phyloP scores from a whole-genome alignment of 1,140 invertebrate genomes.

The Hormaphis cornu region DNA sequence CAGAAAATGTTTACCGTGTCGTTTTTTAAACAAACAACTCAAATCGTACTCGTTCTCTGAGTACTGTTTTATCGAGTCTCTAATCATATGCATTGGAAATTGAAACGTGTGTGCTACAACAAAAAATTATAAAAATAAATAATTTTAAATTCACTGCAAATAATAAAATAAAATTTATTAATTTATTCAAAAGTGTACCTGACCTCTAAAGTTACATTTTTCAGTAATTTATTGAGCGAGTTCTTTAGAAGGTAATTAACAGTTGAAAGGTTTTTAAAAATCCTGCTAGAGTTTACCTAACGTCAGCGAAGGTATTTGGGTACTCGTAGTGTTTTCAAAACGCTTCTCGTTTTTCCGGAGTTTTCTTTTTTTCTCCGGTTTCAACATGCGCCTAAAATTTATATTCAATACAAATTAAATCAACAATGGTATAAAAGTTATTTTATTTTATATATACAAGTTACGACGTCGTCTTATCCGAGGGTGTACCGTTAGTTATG shows the following conservation, averaged over 20 bases:
- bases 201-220: no score
- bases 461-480: no score
- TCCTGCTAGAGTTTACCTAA: no score
- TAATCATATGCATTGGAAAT: conserved; percentile 18
- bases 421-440: no score
- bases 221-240: no score
- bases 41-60: neutral
- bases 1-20: neutral
- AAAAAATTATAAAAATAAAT: neutral
- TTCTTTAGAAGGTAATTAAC: no score
- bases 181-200: no score
- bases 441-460: no score
- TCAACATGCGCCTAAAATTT: conserved; percentile 2
- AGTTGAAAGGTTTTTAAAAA: no score
- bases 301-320: neutral
- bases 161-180: no score
- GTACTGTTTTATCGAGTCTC: neutral
- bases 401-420: neutral
- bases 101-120: neutral
- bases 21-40: conserved; percentile 12
- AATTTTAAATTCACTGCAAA: no score
- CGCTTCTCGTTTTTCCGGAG: neutral
- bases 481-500: no score
- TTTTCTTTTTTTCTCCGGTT: neutral
- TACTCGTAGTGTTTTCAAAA: neutral